These are phyloP conservation scores for Dysidea cf. avara DNA, from an alignment of 37 sponge, comb jelly and placozoan species.

Conservation along the genomic window DNA sequence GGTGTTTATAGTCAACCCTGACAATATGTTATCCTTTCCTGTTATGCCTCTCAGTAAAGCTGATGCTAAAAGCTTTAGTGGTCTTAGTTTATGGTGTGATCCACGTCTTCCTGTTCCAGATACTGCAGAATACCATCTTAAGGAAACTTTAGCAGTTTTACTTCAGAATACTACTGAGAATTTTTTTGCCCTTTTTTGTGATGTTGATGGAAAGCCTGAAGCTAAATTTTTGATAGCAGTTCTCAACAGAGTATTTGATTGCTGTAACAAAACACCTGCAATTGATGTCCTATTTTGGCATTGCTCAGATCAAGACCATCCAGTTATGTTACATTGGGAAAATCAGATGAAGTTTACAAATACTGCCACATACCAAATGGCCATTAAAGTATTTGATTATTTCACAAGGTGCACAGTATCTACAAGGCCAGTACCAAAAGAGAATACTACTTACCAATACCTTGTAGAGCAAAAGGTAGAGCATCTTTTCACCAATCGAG, in stretches of 20 bases:
- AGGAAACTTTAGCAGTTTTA: too few relatives aligned
- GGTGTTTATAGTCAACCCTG: not conserved
- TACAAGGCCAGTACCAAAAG: too few relatives aligned
- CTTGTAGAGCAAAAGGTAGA: too few relatives aligned
- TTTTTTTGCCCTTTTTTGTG: not conserved
- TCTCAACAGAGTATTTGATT: conserved; percentile 2
- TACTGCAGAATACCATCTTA: not conserved
- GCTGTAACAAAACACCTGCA: not conserved
- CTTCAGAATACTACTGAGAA: too few relatives aligned
- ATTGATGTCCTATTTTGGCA: conserved; percentile 23
- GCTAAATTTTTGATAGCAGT: not conserved
- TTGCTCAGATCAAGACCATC: too few relatives aligned
- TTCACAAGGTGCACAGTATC: conserved; percentile 10
- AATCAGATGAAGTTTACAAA: not conserved
- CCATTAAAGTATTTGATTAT: not conserved
- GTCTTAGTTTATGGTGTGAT: too few relatives aligned
- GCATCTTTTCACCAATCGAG: too few relatives aligned
- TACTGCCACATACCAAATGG: conserved; percentile 1
- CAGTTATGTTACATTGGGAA: too few relatives aligned
- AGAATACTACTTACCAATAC: too few relatives aligned
- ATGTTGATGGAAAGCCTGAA: not conserved
- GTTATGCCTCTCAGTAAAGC: not conserved
- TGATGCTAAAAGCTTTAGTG: not conserved
- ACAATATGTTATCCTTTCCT: not conserved
- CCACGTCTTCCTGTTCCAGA: too few relatives aligned